Conservation (phyloP, 2,113 vertebrate species). For the Actenoides hombroni region DNA sequence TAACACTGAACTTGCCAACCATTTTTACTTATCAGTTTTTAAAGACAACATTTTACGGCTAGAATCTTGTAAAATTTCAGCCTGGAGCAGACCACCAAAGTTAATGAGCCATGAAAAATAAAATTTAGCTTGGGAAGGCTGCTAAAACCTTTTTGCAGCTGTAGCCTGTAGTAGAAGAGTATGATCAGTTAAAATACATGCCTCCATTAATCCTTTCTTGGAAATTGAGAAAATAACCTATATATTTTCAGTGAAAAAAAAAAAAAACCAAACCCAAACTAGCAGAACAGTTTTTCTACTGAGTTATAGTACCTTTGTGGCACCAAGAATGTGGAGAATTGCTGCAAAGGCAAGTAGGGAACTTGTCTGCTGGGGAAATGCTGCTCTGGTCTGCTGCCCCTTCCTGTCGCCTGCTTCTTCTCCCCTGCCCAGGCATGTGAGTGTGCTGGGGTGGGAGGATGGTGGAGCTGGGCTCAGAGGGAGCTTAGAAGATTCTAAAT, state of each 20-base stretch:
- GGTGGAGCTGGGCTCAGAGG: too few relatives aligned
- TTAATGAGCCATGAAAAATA: slow-evolving; percentile 11
- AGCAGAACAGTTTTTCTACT: background rate
- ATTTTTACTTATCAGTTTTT: background rate
- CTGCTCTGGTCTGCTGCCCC: background rate
- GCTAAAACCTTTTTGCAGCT: background rate
- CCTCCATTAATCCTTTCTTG: background rate
- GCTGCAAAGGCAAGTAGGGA: background rate
- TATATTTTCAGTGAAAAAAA: background rate
- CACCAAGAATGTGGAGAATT: background rate
- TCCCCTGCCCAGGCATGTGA: rapidly evolving
- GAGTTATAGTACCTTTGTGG: background rate
- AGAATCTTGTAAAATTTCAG: slow-evolving; percentile 11
- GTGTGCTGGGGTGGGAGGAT: background rate
- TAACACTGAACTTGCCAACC: background rate
- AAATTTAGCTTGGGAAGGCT: background rate
- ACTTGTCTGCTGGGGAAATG: background rate
- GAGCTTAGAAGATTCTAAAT: background rate
- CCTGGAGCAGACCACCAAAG: background rate
- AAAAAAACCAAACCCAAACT: too few relatives aligned
- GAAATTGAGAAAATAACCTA: background rate
- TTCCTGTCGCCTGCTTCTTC: background rate
- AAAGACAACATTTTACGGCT: background rate
- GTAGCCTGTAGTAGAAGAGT: background rate
- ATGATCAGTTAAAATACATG: background rate